Percentiles rank a stretch among this genome's conserved stretches.
phyloP scores from a whole-genome alignment of 1,140 invertebrate species.

The Hermatobates lingyangjiaoensis region DNA sequence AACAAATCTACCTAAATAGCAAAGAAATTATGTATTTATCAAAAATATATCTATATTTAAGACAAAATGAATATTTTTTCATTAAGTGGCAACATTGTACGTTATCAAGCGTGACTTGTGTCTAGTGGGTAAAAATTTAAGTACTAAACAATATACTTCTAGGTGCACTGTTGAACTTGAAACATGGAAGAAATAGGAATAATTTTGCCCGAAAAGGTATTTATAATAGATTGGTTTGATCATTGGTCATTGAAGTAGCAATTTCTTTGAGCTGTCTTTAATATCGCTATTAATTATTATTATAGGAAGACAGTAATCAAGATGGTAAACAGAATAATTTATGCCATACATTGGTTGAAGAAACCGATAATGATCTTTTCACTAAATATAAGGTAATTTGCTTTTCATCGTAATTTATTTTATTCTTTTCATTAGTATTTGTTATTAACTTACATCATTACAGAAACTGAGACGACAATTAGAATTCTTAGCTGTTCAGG shows the following conservation, averaged over 20 bases:
- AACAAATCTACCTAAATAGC: no score
- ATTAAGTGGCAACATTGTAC: no score
- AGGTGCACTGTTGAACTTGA: no score
- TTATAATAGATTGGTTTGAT: conserved; percentile 9
- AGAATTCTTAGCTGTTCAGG: conserved; percentile 93
- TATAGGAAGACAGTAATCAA: conserved; percentile 37
- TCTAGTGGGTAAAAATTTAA: no score
- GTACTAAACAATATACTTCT: no score
- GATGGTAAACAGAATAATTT: conserved; percentile 36
- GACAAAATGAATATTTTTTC: no score
- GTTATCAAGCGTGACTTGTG: no score
- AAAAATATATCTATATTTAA: no score
- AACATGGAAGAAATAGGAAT: conserved; percentile 51
- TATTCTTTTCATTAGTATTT: background rate
- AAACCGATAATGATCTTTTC: conserved; percentile 79
- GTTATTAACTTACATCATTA: conserved; percentile 8
- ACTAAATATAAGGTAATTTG: conserved; percentile 71
- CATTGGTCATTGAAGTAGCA: background rate
- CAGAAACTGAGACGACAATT: conserved; percentile 87
- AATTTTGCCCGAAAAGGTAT: conserved; percentile 46
- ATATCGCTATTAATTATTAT: conserved; percentile 15
- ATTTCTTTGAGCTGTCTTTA: conserved; percentile 2
- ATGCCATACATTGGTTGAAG: conserved; percentile 37
- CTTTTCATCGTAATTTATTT: background rate
- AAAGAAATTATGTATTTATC: no score